phyloP scores from a whole-genome alignment of 2,888 invertebrate genomes.

The Diadegma fenestrale region DNA sequence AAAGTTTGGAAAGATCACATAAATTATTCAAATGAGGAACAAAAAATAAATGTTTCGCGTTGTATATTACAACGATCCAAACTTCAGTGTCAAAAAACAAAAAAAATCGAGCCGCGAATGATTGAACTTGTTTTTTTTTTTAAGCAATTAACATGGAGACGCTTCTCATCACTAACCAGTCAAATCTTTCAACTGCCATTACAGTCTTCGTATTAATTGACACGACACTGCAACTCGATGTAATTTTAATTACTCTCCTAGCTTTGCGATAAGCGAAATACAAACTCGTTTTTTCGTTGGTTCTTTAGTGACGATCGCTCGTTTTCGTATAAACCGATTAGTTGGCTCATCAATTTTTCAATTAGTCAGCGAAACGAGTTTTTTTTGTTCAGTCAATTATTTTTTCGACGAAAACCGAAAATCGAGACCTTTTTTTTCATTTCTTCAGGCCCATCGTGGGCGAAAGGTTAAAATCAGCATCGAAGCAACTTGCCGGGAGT shows the following conservation, averaged over 20 bases:
- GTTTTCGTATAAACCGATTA: background rate
- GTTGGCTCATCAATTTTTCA: background rate
- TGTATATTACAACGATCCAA: too few relatives aligned
- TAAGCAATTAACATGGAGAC: background rate
- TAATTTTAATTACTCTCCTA: background rate
- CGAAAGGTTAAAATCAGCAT: too few relatives aligned
- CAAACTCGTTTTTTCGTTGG: background rate
- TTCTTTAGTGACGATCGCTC: background rate
- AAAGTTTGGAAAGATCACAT: too few relatives aligned
- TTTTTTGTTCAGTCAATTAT: background rate
- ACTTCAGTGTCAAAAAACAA: background rate
- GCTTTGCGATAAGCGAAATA: background rate
- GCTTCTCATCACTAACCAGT: background rate
- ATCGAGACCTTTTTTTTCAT: background rate
- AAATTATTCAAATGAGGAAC: too few relatives aligned
- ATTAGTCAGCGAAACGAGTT: background rate
- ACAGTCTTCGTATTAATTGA: background rate
- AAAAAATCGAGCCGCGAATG: too few relatives aligned
- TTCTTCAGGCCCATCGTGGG: background rate
- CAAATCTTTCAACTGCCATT: background rate
- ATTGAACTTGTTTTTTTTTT: background rate
- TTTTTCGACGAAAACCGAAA: too few relatives aligned
- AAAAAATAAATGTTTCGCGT: too few relatives aligned
- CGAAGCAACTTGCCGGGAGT: too few relatives aligned
- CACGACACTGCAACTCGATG: background rate